Evolutionary conservation across 2,797 vertebrate species (phyloP).

Genomic region (Synanceia verrucosa): DNA sequence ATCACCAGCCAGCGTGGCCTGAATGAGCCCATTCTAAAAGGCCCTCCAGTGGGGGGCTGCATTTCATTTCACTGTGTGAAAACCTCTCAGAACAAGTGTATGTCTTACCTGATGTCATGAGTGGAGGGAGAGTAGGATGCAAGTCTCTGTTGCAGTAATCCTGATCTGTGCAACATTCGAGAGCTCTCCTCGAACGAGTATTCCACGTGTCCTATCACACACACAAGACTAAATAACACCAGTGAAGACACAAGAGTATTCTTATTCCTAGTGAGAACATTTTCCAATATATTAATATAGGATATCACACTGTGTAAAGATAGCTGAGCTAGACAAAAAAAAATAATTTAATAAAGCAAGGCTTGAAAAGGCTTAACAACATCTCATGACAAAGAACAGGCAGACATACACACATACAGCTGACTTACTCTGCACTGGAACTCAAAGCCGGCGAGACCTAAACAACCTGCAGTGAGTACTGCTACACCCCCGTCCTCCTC

Average conservation of each 20-base stretch:
- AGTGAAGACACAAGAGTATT: not conserved
- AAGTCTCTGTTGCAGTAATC: conserved; percentile 94
- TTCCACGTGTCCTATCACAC: conserved; percentile 88
- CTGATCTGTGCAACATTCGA: conserved; percentile 92
- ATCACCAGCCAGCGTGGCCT: conserved; percentile 56
- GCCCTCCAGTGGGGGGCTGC: conserved; percentile 31
- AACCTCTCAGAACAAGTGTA: conserved; percentile 14
- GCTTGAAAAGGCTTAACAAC: conserved; percentile 41
- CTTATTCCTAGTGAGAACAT: conserved; percentile 11
- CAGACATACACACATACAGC: not conserved
- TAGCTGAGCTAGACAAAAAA: conserved; percentile 4
- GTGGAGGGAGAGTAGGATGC: conserved; percentile 90
- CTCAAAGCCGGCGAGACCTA: conserved; percentile 91
- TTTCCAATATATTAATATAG: not conserved
- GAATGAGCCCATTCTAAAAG: conserved; percentile 39
- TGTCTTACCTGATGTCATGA: conserved; percentile 86
- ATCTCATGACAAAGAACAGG: conserved; percentile 13
- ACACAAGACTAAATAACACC: not conserved
- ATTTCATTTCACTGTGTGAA: conserved; percentile 56
- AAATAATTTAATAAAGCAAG: conserved; percentile 33
- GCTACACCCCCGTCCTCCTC: conserved; percentile 90
- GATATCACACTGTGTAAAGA: conserved; percentile 19
- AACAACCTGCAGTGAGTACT: conserved; percentile 89
- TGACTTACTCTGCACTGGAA: conserved; percentile 94
- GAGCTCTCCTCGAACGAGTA: conserved; percentile 86